Evolutionary conservation across 37 sponge, comb jelly and placozoan species (phyloP), one percentile per base, ranked within the genome.

Genomic region (Theonella swinhoei): DNA sequence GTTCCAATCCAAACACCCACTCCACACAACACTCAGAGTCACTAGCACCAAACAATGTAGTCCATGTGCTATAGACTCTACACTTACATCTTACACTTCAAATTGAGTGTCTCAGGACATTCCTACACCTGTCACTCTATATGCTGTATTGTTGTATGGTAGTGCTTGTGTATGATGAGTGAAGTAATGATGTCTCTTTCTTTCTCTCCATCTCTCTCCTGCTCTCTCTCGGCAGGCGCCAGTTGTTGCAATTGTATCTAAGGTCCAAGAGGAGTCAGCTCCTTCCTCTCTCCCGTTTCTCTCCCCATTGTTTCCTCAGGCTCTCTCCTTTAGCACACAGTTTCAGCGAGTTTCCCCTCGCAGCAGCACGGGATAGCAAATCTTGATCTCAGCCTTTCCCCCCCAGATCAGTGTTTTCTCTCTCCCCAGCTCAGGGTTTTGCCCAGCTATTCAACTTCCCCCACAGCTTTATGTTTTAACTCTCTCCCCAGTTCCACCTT

Each of bases 191-290:
- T 75, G 20, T 69, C 4, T 42, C 39, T 72, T 72, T 31, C 38
- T 75, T 26, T 40, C 59, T 40, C 76, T 75, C 41, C 41, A 29
- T 75, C 76, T 75, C 24, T 42, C 76, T n/a, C 76, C 31, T 75
- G 47, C 59, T 43, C 35, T 74, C 47, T 41, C 76, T 25, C 76
- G 22, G 26, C 54, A 47, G n/a, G n/a, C n/a, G n/a, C n/a, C n/a
- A n/a, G n/a, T n/a, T n/a, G 54, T 47, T 47, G 54, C 54, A 47
- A 47, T 17, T 14, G 7, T 47, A 47, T 14, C 54, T 14, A 47
- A 14, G 11, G 14, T 47, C 14, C 54, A 47, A 47, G 54, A 47
- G 54, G 54, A 47, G 54, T 17, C 54, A 47, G 54, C 7, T 47
- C 76, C 39, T 34, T 2, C 41, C 26, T 20, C 67, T 42, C 36